A percentile compares a stretch with the other conserved stretches of the same genome.
Evolutionary conservation across 2,113 vertebrate species (phyloP).

Genomic region (Callorhinus ursinus): DNA sequence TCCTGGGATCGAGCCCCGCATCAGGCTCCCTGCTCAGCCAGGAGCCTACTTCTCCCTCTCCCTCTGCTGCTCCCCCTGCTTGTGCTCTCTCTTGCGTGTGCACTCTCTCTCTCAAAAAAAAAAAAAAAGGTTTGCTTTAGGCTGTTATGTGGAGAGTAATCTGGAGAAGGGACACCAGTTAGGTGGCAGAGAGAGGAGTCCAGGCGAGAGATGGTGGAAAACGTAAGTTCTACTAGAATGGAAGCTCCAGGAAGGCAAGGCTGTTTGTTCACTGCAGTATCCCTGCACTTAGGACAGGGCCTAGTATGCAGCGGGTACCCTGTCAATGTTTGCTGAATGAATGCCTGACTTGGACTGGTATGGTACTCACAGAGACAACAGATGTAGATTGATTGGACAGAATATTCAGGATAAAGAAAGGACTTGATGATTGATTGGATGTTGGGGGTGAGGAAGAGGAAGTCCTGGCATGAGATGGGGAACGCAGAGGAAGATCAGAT

Average conservation of each 20-base stretch:
- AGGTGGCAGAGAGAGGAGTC: neutral
- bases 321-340: neutral
- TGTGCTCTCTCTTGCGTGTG: no score
- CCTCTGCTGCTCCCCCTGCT: no score
- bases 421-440: conserved; percentile 7
- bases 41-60: no score
- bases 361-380: neutral
- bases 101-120: no score
- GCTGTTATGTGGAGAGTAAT: neutral
- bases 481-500: neutral
- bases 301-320: neutral
- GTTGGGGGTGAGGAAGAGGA: neutral
- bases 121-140: neutral
- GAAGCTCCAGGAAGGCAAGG: neutral
- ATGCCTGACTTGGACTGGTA: neutral
- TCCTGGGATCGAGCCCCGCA: neutral
- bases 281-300: neutral
- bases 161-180: neutral
- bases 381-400: neutral
- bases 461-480: neutral
- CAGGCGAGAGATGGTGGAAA: neutral
- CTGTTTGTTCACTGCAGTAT: neutral
- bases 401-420: neutral
- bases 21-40: no score
- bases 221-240: neutral